Percentiles rank a stretch among this genome's conserved stretches.
These are phyloP conservation scores for Spondyliosoma cantharus DNA, from an alignment of 2,797 vertebrate genomes.

Conservation along the genomic window DNA sequence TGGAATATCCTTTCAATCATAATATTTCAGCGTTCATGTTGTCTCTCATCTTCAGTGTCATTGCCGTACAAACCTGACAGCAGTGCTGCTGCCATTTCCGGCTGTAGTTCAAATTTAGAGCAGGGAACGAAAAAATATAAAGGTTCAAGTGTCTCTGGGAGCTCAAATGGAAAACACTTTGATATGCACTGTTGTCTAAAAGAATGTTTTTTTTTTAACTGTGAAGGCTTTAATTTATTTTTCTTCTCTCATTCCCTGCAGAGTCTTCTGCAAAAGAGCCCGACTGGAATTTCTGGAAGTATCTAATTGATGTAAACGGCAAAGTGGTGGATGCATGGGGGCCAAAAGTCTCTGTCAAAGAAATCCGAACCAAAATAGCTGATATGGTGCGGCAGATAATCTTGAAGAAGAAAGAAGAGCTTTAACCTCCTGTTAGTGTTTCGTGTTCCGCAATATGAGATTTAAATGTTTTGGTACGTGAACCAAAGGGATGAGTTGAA, in stretches of 20 bases:
- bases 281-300: slow-evolving; percentile 99
- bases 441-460: not conserved
- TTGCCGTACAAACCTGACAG: too few species aligned
- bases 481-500: slow-evolving; percentile 23
- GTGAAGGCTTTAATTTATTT: not conserved
- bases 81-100: too few species aligned
- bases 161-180: not conserved
- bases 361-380: slow-evolving; percentile 88
- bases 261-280: slow-evolving; percentile 92
- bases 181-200: not conserved
- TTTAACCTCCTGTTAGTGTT: slow-evolving; percentile 76
- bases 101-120: too few species aligned
- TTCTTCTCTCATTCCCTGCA: slow-evolving; percentile 61
- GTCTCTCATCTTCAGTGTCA: too few species aligned
- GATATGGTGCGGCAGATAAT: slow-evolving; percentile 94
- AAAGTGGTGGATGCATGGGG: slow-evolving; percentile 92
- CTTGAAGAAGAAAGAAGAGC: slow-evolving; percentile 92
- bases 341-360: slow-evolving; percentile 88
- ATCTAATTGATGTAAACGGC: slow-evolving; percentile 91
- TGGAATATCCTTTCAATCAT: too few species aligned
- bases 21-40: too few species aligned
- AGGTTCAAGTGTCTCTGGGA: not conserved
- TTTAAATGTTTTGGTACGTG: not conserved
- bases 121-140: not conserved
- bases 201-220: not conserved